Base-by-base conservation (phyloP, 2,797 vertebrate genomes). In the Morus bassanus region DNA sequence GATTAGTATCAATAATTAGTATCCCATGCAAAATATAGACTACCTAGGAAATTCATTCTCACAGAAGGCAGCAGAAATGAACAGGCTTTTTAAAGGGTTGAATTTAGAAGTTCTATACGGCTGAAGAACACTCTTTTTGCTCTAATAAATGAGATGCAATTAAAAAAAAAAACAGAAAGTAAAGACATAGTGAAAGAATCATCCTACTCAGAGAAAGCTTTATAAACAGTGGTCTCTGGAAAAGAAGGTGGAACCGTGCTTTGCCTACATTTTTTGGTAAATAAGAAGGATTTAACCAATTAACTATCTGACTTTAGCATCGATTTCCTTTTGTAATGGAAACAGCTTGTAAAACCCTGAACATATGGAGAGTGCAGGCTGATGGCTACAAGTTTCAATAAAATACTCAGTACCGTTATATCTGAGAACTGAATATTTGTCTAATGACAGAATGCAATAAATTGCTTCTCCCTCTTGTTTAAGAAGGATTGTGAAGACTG, bases 221-320 rank as follows among this genome's bases (percentile, higher is more conserved):
- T 79, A 53, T 28, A 57, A 79, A 25, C 23, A 80, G 7, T 25
- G 15, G 17, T 46, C 81, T 77, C 70, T 94, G 41, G 56, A 89
- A 91, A 91, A 89, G 50, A 84, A 75, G 11, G 9, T 21, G n/a
- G 23, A 93, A 85, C 6, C 35, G 25, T 84, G 46, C 67, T 93
- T 92, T 79, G 43, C 16, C 51, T 70, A 53, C 25, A 7, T 37
- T 91, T 54, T 88, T 75, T 74, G 41, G 65, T 92, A 89, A 95
- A 92, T 63, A 74, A 87, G 87, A 91, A 89, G 17, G 18, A 86
- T 86, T 93, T 82, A 81, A 90, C 54, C 53, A 91, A 84, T 77
- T 90, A 92, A 56, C 45, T 89, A 31, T 61, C 39, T 86, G 80
- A 50, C 69, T 81, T 64, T 48, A 76, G 57, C 27, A 73, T 24